Percentiles rank a stretch among this genome's conserved stretches.
Conservation (phyloP, 1,140 invertebrate genomes). For the Papilio glaucus region DNA sequence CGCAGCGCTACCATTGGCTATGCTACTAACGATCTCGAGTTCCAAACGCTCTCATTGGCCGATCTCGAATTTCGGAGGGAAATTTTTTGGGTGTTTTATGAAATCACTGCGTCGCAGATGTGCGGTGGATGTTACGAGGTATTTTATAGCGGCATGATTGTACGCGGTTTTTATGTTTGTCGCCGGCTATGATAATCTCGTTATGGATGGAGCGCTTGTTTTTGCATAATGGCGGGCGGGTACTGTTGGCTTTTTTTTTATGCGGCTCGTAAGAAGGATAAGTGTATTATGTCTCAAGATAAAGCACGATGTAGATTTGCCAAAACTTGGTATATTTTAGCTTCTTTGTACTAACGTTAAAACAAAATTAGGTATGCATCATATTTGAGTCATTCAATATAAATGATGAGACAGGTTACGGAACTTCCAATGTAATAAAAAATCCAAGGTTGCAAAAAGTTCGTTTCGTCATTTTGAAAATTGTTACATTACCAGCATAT, state of each 20-base stretch:
- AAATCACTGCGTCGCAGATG: constrained; percentile 71
- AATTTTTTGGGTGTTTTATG: constrained; percentile 76
- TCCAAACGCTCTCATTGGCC: constrained; percentile 54
- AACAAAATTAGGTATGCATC: too few species aligned
- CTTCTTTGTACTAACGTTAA: not conserved
- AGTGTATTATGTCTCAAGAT: constrained; percentile 21
- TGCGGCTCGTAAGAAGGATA: constrained; percentile 29
- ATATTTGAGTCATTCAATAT: not conserved
- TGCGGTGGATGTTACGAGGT: constrained; percentile 60
- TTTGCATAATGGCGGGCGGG: constrained; percentile 67
- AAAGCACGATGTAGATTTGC: constrained; percentile 7
- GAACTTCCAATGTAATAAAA: too few species aligned
- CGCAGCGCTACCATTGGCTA: constrained; percentile 57
- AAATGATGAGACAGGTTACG: not conserved
- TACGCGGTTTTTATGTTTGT: constrained; percentile 73
- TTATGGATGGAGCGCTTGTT: constrained; percentile 68
- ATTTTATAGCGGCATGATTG: constrained; percentile 68
- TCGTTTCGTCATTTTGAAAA: too few species aligned
- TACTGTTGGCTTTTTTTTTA: not conserved
- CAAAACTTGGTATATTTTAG: not conserved
- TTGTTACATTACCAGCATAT: not conserved
- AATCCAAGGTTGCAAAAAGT: too few species aligned
- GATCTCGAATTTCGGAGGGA: constrained; percentile 65
- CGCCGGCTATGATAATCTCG: constrained; percentile 75
- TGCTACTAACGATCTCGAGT: constrained; percentile 43